Percentiles rank a stretch among this genome's conserved stretches.
Evolutionary conservation across 1,140 invertebrate species (phyloP).

Genomic region (Drosophila bocki): DNA sequence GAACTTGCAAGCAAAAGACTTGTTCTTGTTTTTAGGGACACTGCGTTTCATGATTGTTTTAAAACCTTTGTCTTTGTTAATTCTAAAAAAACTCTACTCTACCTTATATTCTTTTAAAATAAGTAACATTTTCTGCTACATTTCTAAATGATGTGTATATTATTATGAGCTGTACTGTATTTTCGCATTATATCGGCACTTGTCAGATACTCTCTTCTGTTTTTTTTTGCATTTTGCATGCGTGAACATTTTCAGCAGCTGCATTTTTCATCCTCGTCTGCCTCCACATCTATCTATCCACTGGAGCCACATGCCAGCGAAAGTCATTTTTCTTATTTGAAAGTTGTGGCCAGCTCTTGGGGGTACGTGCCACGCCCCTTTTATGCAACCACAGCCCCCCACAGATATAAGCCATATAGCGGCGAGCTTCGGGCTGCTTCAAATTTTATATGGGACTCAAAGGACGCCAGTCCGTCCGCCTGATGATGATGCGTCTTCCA

Average conservation of each 20-base stretch:
- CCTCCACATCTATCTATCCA: constrained; percentile 16
- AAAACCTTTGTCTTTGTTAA: neutral
- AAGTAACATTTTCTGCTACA: neutral
- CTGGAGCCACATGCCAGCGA: constrained; percentile 39
- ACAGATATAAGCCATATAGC: constrained; percentile 3
- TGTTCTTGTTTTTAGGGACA: neutral
- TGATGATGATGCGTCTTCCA: constrained; percentile 23
- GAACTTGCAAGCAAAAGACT: constrained; percentile 17
- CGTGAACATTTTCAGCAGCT: constrained; percentile 41
- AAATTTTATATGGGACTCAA: constrained; percentile 31
- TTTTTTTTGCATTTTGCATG: constrained; percentile 37
- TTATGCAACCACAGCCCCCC: neutral
- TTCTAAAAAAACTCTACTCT: neutral
- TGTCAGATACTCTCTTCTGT: constrained; percentile 7
- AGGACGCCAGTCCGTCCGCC: constrained; percentile 8
- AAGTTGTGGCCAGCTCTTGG: constrained; percentile 44
- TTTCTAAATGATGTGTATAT: too few species aligned
- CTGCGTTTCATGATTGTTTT: neutral
- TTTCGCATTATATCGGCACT: constrained; percentile 34
- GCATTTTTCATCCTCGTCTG: constrained; percentile 48
- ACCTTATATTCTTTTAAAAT: too few species aligned
- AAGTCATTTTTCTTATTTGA: constrained; percentile 62
- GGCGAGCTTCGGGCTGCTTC: constrained; percentile 19
- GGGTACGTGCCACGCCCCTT: constrained; percentile 11
- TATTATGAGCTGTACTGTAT: neutral